These are phyloP conservation scores for Trichopria drosophilae DNA, from an alignment of 2,888 invertebrate species.

Conservation along the genomic window DNA sequence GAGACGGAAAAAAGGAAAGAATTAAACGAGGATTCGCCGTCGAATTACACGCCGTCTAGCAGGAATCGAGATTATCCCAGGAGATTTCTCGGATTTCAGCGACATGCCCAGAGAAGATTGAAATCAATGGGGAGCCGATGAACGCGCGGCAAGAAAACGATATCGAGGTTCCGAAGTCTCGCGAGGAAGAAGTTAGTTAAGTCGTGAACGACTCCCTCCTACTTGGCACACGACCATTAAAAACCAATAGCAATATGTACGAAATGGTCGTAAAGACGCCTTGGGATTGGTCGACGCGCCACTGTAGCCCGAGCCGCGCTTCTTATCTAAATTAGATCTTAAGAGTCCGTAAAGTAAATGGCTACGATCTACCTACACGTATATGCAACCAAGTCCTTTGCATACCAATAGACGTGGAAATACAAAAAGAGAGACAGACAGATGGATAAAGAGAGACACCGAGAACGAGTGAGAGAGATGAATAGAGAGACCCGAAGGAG, in stretches of 20 bases:
- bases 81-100: no score
- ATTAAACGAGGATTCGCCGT: no score
- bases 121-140: no score
- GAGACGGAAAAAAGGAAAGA: no score
- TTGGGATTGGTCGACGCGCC: conserved; percentile 26
- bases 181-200: conserved; percentile 21
- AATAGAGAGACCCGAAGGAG: no score
- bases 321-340: conserved; percentile 58
- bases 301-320: conserved; percentile 43
- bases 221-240: conserved; percentile 13
- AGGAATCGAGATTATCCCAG: no score
- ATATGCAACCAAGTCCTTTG: conserved; percentile 30
- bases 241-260: conserved; percentile 27
- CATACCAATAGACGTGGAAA: no score
- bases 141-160: neutral
- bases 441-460: no score
- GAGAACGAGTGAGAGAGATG: no score
- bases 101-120: no score
- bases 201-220: conserved; percentile 12
- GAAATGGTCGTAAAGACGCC: conserved; percentile 32
- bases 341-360: conserved; percentile 46
- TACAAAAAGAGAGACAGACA: no score
- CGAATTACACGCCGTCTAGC: no score
- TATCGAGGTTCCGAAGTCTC: conserved; percentile 3
- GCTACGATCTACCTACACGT: conserved; percentile 32